Evolutionary conservation across 2,797 vertebrate genomes (phyloP), one percentile per base, ranked within the genome.

Genomic region (Danio jaintianensis): DNA sequence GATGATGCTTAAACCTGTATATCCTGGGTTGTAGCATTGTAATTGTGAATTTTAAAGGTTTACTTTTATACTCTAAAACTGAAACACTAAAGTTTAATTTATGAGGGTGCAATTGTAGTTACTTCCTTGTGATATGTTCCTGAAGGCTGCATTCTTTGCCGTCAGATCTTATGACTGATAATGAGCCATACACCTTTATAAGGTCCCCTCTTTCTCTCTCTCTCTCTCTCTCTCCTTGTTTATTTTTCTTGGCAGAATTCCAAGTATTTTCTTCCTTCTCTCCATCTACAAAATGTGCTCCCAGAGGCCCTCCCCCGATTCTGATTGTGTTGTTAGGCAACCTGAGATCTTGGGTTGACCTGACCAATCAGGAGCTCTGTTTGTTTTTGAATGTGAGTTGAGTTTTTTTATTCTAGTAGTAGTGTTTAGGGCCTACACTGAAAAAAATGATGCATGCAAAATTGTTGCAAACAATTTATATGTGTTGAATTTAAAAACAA

Each of bases 181-280:
- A 67, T 61, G n/a, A 16, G 5, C 63, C 45, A 5, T 7, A 47
- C 81, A 84, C 76, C 59, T 48, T 81, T 81, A 86, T 86, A 84
- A 81, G 58, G 75, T 75, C 68, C 50, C 75, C 64, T 80, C 59
- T 38, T 62, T 52, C 38, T 12, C 50, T 11, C 79, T 50, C 52
- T 50, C 79, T 6, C 64, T 48, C 68, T 50, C 64, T 66, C 78
- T 66, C 64, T 55, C 50, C 55, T 22, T 79, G 74, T 85, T 90
- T 90, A 91, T 91, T 94, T 92, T 92, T 88, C 88, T 91, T 92
- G 90, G 93, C 90, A 88, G 66, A 77, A 83, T 89, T 91, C 93
- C 94, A 93, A 90, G 90, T 92, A 91, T 92, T 94, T 93, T 89
- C 86, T 88, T 88, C 61, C 83, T 90, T 86, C 80, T 80, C 83